Base-by-base conservation (phyloP, 2,888 invertebrate genomes). In the Melieria crassipennis region DNA sequence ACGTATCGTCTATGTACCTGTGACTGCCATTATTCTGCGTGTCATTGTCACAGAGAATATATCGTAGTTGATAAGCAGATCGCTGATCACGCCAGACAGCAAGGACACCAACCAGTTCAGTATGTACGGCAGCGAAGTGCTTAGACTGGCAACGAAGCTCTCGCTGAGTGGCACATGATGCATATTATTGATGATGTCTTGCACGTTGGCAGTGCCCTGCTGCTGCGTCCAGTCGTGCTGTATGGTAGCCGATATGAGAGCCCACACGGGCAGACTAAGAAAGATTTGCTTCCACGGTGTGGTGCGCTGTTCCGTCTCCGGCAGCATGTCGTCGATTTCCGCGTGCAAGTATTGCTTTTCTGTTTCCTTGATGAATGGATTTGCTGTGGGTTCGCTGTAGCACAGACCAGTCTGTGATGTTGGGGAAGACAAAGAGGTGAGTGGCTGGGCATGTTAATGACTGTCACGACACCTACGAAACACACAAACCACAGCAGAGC, bases 271-370 rank as follows among this genome's bases (percentile, higher is more conserved):
- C 0, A 89, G 88, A 1, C 92, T 93, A 68, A 86, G 90, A 30
- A 92, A 85, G 67, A 94, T 92, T 0, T 88, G 88, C 76, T 87
- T 89, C 92, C 93, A 93, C 0, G 93, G 93, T 63, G 91, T 91
- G 0, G 89, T 85, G 65, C 88, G 88, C 74, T 88, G 88, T 74
- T 83, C 85, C 74, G 87, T 86, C 16, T 77, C 62, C 69, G 86
- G 86, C 58, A 91, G 89, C 57, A 92, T 83, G 55, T 91, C 89
- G 79, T 90, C 89, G 89, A 92, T 65, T 89, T 70, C 84, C 45
- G 91, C 89, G 78, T 90, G 88, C 13, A 93, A 83, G 80, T 89
- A 92, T 47, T 88, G 88, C 79, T 88, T 88, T 82, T 93, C 93
- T 65, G 89, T 87, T 57, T 91, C 90, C 16, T 89, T 89, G 71